Evolutionary conservation across 1,140 invertebrate genomes (phyloP).

Genomic region (Drosophila obscura): DNA sequence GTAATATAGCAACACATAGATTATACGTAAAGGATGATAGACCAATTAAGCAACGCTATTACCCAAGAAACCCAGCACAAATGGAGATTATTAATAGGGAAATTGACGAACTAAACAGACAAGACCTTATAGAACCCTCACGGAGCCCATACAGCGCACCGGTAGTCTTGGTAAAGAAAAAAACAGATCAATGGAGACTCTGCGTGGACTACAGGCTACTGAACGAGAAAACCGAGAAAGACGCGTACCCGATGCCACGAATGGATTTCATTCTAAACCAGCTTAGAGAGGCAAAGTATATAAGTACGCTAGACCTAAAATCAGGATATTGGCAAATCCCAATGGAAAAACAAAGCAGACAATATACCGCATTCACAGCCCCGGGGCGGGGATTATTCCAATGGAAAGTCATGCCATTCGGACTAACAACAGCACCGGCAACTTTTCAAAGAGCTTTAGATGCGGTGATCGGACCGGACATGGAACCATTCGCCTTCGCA

Average conservation of each 20-base stretch:
- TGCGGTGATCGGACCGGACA: neutral
- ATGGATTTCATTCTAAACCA: neutral
- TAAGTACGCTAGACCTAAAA: neutral
- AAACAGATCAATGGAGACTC: neutral
- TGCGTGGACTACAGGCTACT: neutral
- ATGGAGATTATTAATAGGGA: neutral
- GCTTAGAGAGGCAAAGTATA: neutral
- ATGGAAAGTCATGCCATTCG: neutral
- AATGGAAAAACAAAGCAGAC: neutral
- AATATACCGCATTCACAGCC: neutral
- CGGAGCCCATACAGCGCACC: constrained; percentile 3
- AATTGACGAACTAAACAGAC: neutral
- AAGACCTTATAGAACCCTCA: neutral
- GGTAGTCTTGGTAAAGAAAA: neutral
- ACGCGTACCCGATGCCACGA: neutral
- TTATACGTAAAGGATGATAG: constrained; percentile 1
- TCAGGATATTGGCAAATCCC: constrained; percentile 4
- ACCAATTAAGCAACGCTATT: neutral
- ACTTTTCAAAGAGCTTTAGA: neutral
- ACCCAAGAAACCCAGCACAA: neutral
- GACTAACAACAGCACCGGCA: neutral
- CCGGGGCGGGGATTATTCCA: neutral
- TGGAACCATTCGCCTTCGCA: neutral
- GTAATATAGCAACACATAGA: neutral
- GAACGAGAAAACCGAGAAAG: neutral